Evolutionary conservation across 2,888 invertebrate genomes (phyloP), one percentile per base, ranked within the genome.

Genomic region (Anarsia innoxiella): DNA sequence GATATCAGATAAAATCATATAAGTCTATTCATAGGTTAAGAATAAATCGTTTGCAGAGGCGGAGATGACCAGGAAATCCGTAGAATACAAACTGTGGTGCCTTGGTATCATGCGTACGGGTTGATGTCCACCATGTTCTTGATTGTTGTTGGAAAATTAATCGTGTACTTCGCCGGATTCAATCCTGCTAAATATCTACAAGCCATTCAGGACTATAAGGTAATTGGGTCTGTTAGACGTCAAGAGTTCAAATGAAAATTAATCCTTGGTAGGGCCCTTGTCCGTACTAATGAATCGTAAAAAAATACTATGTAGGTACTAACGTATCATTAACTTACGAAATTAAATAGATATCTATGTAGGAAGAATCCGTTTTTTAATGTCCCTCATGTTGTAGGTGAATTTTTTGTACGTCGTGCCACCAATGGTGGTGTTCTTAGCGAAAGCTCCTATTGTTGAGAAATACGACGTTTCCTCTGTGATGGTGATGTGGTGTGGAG

Each of bases 81-180:
- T 10, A 31, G 19, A 15, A 11, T 59, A 12, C 63, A 93, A 41
- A 90, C 89, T 0, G 72, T 94, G 19, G 86, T 93, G 29, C 94
- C 94, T 3, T 92, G 93, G 85, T 94, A 91, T 62, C 94, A 95
- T 67, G 88, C 90, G 0, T 93, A 91, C 53, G 93, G 93, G 0
- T 88, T 91, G 53, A 85, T 90, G 54, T 80, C 88, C 0, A 75
- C 90, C 2, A 74, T 91, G 41, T 76, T 86, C 25, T 66, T 87
- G 23, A 60, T 90, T 0, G 46, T 84, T 4, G 50, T 87, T 34
- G 87, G 88, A 19, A 78, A 73, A 27, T 78, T 68, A 42, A 36
- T 71, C 5, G 70, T 86, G 1, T 74, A 72, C 48, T 68, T 93
- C 31, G 79, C 90, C 2, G 89, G 86, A 47, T 95, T 95, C 56